Evolutionary conservation across 2,797 vertebrate genomes (phyloP), one percentile per base, ranked within the genome.

Genomic region (Galaxias olidus): DNA sequence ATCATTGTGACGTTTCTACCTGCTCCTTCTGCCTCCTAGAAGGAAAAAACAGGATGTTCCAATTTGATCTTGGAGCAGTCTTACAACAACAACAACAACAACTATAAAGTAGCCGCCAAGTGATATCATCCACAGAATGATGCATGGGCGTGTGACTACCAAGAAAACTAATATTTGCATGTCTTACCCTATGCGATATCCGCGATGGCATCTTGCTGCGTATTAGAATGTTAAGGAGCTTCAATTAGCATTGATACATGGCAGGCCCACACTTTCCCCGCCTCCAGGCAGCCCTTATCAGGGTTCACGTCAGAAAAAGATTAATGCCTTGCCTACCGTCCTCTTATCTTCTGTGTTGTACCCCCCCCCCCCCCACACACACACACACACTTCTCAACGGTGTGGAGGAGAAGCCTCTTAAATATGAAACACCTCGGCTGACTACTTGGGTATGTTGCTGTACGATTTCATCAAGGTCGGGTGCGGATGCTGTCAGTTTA

Each of bases 291-390:
- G 9, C 18, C 19, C 53, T 84, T 88, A 89, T 89, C 87, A 76
- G 81, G 73, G 68, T 66, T 65, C 59, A 73, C 77, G 82, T 85
- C 85, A 80, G 71, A 79, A 69, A 69, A 83, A 87, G 84, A 89
- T 81, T 80, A 86, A 89, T 89, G 82, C 62, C 52, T 58, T 44
- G 30, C 41, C 51, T 68, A 76, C 60, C 17, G 48, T 59, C 63
- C 59, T 63, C 71, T 80, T 84, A 86, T 83, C 83, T 83, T 61
- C 55, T 56, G 73, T 79, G 78, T 72, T 17, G 43, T 65, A 66
- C 56, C 1, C n/a, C 14, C 4, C 61, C 78, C 64, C 61, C 63
- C 52, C 17, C 53, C 65, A 61, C 66, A 61, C 17, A 69, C 75
- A 51, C 59, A 63, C 11, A 10, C 9, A 4, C 47, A 10, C 65